phyloP scores from a whole-genome alignment of 2,888 invertebrate species.

The Allygus modestus region DNA sequence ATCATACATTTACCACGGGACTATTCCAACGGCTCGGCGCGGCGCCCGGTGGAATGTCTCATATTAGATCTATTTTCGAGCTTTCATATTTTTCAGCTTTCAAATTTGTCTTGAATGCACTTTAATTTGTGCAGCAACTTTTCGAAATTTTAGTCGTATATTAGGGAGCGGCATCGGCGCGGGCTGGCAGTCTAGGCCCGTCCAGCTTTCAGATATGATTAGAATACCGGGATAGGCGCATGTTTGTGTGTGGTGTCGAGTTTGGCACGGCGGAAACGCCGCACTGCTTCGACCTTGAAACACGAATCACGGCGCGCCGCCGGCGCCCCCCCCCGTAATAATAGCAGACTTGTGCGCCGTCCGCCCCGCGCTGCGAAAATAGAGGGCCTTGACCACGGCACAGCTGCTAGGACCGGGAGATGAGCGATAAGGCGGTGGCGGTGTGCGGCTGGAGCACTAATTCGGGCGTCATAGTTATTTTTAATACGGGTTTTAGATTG shows the following conservation, averaged over 20 bases:
- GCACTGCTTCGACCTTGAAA: slow-evolving; percentile 25
- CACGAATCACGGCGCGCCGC: slow-evolving; percentile 21
- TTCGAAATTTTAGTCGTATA: no score
- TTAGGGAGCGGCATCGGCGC: not conserved
- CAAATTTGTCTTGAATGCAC: no score
- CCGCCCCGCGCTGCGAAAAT: slow-evolving; percentile 25
- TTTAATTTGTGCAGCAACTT: no score
- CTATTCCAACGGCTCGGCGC: no score
- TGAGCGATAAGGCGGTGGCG: not conserved
- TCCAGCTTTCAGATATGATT: no score
- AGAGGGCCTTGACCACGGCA: slow-evolving; percentile 52
- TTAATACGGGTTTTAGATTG: no score
- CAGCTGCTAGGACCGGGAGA: not conserved
- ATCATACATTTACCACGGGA: no score
- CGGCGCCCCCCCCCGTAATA: slow-evolving; percentile 22
- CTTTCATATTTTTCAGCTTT: no score
- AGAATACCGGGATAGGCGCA: not conserved
- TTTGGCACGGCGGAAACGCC: slow-evolving; percentile 24
- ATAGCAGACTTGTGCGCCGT: slow-evolving; percentile 28
- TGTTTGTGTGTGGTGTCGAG: not conserved
- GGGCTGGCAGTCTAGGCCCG: not conserved
- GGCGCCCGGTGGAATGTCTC: no score
- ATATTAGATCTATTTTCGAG: no score
- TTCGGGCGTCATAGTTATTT: no score
- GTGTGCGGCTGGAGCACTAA: no score